Conservation (phyloP, 2,113 vertebrate species). For the Zeus faber region DNA sequence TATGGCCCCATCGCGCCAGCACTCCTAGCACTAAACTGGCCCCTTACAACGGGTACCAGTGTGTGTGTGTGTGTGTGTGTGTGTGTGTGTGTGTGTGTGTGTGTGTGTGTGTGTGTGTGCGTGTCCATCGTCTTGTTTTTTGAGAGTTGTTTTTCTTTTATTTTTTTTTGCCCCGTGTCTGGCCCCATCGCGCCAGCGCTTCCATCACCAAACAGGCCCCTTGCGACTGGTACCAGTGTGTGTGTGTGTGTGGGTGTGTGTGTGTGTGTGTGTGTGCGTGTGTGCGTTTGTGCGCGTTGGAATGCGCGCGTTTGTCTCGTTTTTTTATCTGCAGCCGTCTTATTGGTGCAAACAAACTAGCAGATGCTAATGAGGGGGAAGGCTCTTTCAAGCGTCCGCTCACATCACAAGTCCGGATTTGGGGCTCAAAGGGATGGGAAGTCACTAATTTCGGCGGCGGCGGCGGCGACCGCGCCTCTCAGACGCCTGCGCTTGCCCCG, state of each 20-base stretch:
- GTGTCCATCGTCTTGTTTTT: slow-evolving; percentile 11
- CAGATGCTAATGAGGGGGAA: slow-evolving; percentile 8
- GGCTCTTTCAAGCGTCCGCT: no score
- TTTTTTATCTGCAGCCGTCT: no score
- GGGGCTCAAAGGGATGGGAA: no score
- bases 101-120: not conserved
- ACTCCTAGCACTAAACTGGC: slow-evolving; percentile 50
- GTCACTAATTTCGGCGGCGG: no score
- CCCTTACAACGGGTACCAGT: slow-evolving; percentile 34
- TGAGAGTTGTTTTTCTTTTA: no score
- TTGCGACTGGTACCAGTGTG: slow-evolving; percentile 21
- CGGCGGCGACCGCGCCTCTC: no score
- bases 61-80: not conserved
- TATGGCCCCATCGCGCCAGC: slow-evolving; percentile 35
- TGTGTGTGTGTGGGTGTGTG: not conserved
- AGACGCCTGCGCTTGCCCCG: no score
- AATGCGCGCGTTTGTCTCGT: no score
- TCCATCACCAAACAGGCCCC: slow-evolving; percentile 54
- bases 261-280: not conserved
- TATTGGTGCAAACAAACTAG: slow-evolving; percentile 1
- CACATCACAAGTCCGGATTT: no score
- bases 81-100: not conserved
- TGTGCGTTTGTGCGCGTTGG: not conserved
- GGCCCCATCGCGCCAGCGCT: slow-evolving; percentile 30
- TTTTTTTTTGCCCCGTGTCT: slow-evolving; percentile 54